Base-by-base conservation (phyloP, 92 coral and sea anemone species). In the Meandrina meandrites region DNA sequence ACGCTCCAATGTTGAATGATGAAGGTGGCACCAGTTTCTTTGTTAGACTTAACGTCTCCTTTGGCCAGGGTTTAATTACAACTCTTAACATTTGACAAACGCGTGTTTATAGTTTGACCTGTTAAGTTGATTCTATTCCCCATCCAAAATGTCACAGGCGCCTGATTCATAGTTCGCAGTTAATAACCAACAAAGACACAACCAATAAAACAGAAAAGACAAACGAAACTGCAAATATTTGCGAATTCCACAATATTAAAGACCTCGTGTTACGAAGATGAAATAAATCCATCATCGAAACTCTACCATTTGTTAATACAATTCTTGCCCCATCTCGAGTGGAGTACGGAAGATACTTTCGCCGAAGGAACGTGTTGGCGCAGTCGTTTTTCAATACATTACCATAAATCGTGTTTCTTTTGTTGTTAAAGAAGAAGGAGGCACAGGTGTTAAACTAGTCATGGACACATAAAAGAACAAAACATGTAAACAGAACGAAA, bases 11-110 rank as follows among this genome's bases (percentile, higher is more conserved):
- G 88, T 76, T 77, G 58, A 45, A 28, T 40, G n/a, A 76, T 58
- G 88, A 85, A 85, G 78, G 80, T 51, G 77, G 47, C 82, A 85
- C 88, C 88, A 50, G 88, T 60, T 47, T 19, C 64, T 62, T 85
- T 76, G 76, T 85, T 60, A 34, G 62, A 27, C 22, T 24, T 12
- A 60, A 35, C 42, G 79, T 15, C 62, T 35, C 75, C 66, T 57
- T 74, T 76, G 88, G 53, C 66, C 83, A 16, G 57, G 42, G 42
- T 37, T 62, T 85, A 77, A 76, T 85, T 77, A 53, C 66, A 77
- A 77, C 34, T 77, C 64, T 77, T 58, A 47, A 62, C 60, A 40
- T 57, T 28, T 57, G 72, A 66, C 75, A 32, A 76, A 85, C 82
- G 82, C 82, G 76, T 51, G 87, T 76, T 85, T 85, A 60, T 68